phyloP scores from a whole-genome alignment of 2,888 invertebrate genomes.

The Eupithecia abbreviata region DNA sequence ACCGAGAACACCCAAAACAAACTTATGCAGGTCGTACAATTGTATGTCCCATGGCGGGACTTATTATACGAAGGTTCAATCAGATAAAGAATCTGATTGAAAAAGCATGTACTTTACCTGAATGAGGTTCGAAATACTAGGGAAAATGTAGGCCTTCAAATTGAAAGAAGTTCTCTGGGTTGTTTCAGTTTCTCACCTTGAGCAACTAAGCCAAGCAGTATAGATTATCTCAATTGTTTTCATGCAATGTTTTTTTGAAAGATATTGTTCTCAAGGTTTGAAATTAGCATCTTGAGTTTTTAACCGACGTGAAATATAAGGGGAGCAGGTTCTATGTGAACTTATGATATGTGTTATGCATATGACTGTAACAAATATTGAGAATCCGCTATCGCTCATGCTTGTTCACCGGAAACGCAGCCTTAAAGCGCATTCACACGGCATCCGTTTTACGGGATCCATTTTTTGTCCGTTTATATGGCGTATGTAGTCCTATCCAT shows the following conservation, averaged over 20 bases:
- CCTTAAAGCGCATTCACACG: not conserved
- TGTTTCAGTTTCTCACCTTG: not conserved
- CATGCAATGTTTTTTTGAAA: not conserved
- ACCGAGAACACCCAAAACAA: too few species aligned
- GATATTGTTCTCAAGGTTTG: not conserved
- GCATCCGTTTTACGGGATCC: too few species aligned
- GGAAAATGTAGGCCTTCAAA: not conserved
- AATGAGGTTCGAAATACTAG: not conserved
- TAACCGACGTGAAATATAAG: too few species aligned
- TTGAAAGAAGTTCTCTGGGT: not conserved
- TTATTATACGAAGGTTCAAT: too few species aligned
- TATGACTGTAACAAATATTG: not conserved
- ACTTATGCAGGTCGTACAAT: too few species aligned
- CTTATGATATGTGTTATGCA: too few species aligned
- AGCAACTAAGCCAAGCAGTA: not conserved
- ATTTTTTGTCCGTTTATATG: too few species aligned
- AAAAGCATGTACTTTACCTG: not conserved
- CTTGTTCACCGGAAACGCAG: not conserved
- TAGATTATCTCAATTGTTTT: not conserved
- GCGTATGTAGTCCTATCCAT: too few species aligned
- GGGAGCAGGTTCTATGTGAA: too few species aligned
- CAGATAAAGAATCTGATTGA: too few species aligned
- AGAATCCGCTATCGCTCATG: not conserved
- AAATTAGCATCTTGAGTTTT: not conserved
- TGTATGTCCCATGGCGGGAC: too few species aligned